These are phyloP conservation scores for Campoletis raptor DNA, from an alignment of 2,888 invertebrate species.

Conservation along the genomic window DNA sequence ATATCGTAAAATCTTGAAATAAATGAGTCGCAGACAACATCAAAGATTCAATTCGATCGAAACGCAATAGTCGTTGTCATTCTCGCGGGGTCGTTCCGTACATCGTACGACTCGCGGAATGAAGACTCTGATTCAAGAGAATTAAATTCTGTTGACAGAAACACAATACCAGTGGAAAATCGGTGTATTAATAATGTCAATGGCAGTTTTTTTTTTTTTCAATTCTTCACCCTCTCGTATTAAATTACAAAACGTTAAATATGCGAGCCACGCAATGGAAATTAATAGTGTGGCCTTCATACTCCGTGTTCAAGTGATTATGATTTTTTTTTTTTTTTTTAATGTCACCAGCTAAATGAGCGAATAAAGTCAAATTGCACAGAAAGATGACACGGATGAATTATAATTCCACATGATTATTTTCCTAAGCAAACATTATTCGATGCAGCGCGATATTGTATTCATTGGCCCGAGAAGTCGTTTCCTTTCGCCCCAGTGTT, in stretches of 20 bases:
- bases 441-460: neutral
- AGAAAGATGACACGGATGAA: neutral
- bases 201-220: neutral
- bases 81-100: constrained; percentile 28
- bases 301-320: neutral
- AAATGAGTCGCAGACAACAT: constrained; percentile 64
- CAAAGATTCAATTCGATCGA: constrained; percentile 65
- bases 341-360: neutral
- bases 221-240: neutral
- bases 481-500: constrained; percentile 44
- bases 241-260: neutral
- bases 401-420: neutral
- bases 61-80: constrained; percentile 51
- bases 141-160: constrained; percentile 5
- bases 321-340: neutral
- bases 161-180: neutral
- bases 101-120: constrained; percentile 40
- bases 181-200: too few species aligned
- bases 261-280: neutral
- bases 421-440: neutral
- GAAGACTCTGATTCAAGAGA: constrained; percentile 40
- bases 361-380: neutral
- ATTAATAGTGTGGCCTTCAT: neutral
- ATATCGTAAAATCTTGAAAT: constrained; percentile 27
- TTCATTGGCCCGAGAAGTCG: constrained; percentile 1